Evolutionary conservation across 2,797 vertebrate genomes (phyloP).

Genomic region (Staurois parvus): DNA sequence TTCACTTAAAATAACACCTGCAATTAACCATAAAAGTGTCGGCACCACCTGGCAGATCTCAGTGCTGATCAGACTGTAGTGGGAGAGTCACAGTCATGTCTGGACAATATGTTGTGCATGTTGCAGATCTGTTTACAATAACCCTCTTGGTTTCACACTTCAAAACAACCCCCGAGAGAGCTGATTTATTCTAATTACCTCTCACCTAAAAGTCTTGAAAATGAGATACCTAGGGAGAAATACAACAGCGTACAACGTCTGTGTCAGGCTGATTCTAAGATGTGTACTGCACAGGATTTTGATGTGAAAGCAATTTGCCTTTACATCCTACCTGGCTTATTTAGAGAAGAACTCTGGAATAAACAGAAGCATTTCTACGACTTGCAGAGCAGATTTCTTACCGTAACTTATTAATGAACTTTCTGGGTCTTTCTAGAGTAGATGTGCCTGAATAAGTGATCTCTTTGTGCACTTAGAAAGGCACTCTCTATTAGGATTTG

Average conservation of each 20-base stretch:
- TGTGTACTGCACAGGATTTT: not conserved
- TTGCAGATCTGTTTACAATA: conserved; percentile 39
- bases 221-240: conserved; percentile 36
- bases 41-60: conserved; percentile 2
- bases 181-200: conserved; percentile 53
- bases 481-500: no score
- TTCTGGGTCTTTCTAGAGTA: no score
- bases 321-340: not conserved
- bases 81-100: not conserved
- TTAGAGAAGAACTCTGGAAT: no score
- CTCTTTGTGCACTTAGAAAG: no score
- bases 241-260: not conserved
- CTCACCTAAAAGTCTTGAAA: conserved; percentile 42
- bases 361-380: no score
- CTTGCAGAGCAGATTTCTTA: no score
- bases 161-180: conserved; percentile 20
- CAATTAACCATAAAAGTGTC: not conserved
- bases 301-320: not conserved
- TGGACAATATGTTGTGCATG: conserved; percentile 47
- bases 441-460: no score
- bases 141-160: conserved; percentile 20
- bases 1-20: not conserved
- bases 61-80: not conserved
- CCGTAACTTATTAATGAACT: no score
- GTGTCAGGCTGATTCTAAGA: not conserved